A percentile compares a stretch with the other conserved stretches of the same genome.
Conservation (phyloP, 2,888 invertebrate genomes). For the Ligdia adustata region DNA sequence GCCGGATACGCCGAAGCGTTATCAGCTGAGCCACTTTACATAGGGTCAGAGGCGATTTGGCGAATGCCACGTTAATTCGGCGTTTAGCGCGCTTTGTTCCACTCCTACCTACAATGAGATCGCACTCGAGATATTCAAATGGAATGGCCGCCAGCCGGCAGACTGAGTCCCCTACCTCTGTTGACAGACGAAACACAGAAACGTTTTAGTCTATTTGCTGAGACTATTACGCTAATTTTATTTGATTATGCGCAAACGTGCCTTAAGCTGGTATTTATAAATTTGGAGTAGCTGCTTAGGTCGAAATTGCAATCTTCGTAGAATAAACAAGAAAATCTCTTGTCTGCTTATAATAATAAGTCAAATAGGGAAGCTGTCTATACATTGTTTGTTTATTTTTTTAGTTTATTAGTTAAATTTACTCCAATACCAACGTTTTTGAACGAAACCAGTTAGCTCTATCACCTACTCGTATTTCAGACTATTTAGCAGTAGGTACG, state of each 20-base stretch:
- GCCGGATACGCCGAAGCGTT: slow-evolving; percentile 63
- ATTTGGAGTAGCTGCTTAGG: slow-evolving; percentile 38
- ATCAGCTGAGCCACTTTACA: slow-evolving; percentile 67
- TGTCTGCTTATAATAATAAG: slow-evolving; percentile 29
- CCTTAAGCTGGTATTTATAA: slow-evolving; percentile 43
- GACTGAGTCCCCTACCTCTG: slow-evolving; percentile 49
- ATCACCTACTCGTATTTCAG: no score
- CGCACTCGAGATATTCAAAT: slow-evolving; percentile 71
- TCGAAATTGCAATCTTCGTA: slow-evolving; percentile 39
- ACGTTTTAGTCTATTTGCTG: slow-evolving; percentile 58
- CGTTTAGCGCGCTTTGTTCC: slow-evolving; percentile 70
- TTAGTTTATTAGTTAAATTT: slow-evolving; percentile 26
- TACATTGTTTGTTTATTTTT: slow-evolving; percentile 18
- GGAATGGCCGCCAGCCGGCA: slow-evolving; percentile 54
- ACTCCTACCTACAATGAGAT: slow-evolving; percentile 57
- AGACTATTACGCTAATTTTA: slow-evolving; percentile 62
- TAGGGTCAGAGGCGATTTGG: slow-evolving; percentile 70
- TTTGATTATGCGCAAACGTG: slow-evolving; percentile 54
- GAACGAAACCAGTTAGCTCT: no score
- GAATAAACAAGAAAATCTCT: slow-evolving; percentile 35
- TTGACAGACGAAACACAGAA: slow-evolving; percentile 63
- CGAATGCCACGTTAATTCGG: slow-evolving; percentile 69
- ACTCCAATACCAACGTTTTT: no score
- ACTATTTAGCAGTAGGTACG: no score
- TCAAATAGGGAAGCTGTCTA: no score